Base-by-base conservation (phyloP, 30 jellyfish, hydroid and myxozoan species). In the Chironex yamaguchii region DNA sequence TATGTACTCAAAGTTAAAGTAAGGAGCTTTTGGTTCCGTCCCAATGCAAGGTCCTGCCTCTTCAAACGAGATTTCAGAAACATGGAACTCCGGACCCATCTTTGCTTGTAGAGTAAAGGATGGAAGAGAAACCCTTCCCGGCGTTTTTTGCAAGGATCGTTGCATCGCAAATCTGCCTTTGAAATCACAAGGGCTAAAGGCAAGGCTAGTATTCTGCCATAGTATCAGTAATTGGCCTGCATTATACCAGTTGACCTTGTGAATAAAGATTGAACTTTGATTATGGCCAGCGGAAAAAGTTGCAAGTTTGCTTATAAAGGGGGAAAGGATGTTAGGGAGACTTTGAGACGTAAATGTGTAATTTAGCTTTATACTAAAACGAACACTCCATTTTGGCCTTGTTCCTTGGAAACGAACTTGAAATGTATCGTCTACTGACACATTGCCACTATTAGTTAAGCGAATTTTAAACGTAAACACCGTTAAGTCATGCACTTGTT, bases 81-180 rank as follows among this genome's bases (percentile, higher is more conserved):
- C 49, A 0, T 24, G 17, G 78, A 85, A 92, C 29, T 75, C 52
- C 4, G 96, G 96, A 52, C 36, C 71, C 98, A 92, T 92, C 20
- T 86, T 77, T 17, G 81, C 2, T 3, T 50, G 29, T 23, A 92
- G 71, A 1, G 24, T 14, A 0, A 26, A 62, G 49, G 70, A 74
- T 29, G 96, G 95, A 42, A 17, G 58, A 6, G 58, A 42, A 17
- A 9, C 17, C 13, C 9, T 17, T 17, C 58, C 58, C 17, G 58
- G 13, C 17, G 17, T 42, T 17, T 79, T 77, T 9, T 29, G 52
- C 67, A 67, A 25, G 29, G 12, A 6, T 22, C 26, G 0, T 4
- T 81, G 71, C 21, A 87, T 73, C 27, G 2, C 91, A 2, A 68
- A 22, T 0, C 21, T 33, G 24, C 78, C 91, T 34, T 67, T 29